These are phyloP conservation scores for Scomberomorus guttatus DNA, from an alignment of 2,797 vertebrate species.

Conservation along the genomic window DNA sequence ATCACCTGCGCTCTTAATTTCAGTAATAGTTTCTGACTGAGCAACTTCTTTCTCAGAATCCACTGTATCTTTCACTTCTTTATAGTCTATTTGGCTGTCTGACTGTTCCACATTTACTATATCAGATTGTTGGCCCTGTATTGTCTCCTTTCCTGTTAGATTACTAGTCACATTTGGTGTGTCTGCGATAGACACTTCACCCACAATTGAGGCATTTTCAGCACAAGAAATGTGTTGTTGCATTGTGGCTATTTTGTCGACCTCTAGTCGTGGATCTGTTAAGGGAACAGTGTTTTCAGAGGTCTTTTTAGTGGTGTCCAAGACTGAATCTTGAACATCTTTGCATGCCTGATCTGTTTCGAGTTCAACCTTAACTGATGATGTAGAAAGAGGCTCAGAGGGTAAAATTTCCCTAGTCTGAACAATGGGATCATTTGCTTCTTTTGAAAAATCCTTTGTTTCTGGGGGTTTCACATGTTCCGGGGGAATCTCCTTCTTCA, in stretches of 20 bases:
- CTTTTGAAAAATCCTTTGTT: constrained; percentile 28
- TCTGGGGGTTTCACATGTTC: constrained; percentile 42
- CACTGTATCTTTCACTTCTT: constrained; percentile 20
- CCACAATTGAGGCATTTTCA: constrained; percentile 36
- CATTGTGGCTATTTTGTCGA: constrained; percentile 13
- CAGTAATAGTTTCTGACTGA: constrained; percentile 29
- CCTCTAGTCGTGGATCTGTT: constrained; percentile 32
- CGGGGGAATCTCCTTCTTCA: constrained; percentile 24
- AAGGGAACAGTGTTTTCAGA: constrained; percentile 22
- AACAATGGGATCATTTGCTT: constrained; percentile 25
- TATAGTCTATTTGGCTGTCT: constrained; percentile 25
- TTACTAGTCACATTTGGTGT: constrained; percentile 16
- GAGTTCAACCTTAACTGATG: constrained; percentile 34
- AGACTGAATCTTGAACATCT: constrained; percentile 48
- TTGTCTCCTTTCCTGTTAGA: constrained; percentile 39
- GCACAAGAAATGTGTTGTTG: constrained; percentile 30
- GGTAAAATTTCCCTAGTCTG: constrained; percentile 25
- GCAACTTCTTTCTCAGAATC: constrained; percentile 26
- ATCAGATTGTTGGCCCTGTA: constrained; percentile 7
- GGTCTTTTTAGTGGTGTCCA: constrained; percentile 17
- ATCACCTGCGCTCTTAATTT: constrained; percentile 21
- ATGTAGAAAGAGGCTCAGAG: constrained; percentile 3
- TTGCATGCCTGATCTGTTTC: constrained; percentile 30
- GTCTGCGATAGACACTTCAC: constrained; percentile 41
- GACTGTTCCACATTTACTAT: constrained; percentile 16